Conservation (phyloP, 2,797 vertebrate genomes). For the Falco peregrinus region DNA sequence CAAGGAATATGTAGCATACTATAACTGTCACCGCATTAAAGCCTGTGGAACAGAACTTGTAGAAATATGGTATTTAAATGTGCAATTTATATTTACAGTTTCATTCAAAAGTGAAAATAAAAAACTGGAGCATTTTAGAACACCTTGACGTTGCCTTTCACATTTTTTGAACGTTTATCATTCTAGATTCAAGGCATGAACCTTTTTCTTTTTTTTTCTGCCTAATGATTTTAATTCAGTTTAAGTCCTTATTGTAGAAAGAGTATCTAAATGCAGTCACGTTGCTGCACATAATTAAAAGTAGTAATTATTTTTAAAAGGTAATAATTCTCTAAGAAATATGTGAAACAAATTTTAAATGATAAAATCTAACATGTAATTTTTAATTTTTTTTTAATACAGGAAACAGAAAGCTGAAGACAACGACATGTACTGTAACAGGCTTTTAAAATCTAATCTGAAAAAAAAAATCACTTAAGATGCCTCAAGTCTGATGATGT, state of each 20-base stretch:
- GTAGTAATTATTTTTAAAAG: not conserved
- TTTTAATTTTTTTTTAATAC: slow-evolving; percentile 22
- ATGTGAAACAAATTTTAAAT: not conserved
- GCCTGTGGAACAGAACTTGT: not conserved
- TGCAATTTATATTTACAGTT: not conserved
- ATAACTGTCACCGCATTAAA: not conserved
- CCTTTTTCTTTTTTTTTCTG: not conserved
- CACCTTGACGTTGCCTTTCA: not conserved
- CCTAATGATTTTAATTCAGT: not conserved
- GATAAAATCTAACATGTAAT: not conserved
- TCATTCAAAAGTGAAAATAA: not conserved
- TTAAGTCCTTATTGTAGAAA: not conserved
- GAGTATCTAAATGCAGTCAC: not conserved
- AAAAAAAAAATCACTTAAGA: slow-evolving; percentile 81
- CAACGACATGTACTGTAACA: slow-evolving; percentile 68
- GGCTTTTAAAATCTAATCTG: slow-evolving; percentile 73
- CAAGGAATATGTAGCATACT: not conserved
- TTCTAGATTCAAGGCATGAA: not conserved
- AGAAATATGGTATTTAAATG: not conserved
- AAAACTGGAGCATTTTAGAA: not conserved
- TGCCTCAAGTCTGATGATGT: slow-evolving; percentile 85
- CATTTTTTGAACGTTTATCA: not conserved
- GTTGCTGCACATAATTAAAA: not conserved
- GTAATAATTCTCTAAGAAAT: not conserved
- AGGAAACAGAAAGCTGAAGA: slow-evolving; percentile 99